A percentile compares a stretch with the other conserved stretches of the same genome.
phyloP scores from a whole-genome alignment of 2,113 vertebrate genomes.

The Tauraco erythrolophus region DNA sequence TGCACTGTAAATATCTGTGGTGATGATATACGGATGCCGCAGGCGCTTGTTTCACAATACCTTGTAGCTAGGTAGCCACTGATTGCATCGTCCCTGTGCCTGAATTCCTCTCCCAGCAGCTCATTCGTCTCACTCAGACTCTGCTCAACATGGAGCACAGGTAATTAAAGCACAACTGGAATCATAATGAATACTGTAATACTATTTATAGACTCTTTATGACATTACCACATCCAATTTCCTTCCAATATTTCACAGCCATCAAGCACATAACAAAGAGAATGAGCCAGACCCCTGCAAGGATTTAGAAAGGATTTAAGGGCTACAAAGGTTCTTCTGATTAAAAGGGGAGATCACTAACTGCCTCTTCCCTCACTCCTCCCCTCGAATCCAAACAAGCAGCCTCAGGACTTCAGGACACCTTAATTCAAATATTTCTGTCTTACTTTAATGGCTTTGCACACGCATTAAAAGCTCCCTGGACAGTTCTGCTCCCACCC shows the following conservation, averaged over 20 bases:
- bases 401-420: background rate
- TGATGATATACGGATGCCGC: background rate
- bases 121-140: background rate
- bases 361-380: background rate
- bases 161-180: background rate
- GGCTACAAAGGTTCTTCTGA: background rate
- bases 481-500: background rate
- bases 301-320: background rate
- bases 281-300: background rate
- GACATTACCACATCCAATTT: background rate
- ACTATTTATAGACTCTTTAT: background rate
- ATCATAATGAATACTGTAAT: background rate
- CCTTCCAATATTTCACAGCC: background rate
- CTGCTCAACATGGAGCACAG: background rate
- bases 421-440: background rate
- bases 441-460: background rate
- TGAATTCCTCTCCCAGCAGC: background rate
- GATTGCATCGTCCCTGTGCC: fast-evolving
- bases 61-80: background rate
- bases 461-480: background rate
- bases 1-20: background rate
- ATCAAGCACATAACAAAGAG: background rate
- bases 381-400: background rate
- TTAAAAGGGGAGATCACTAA: background rate
- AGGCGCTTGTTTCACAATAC: background rate